Percentiles rank a stretch among this genome's conserved stretches.
Conservation (phyloP, 1,140 invertebrate genomes). For the Pseudomyrmex flavicornis region DNA sequence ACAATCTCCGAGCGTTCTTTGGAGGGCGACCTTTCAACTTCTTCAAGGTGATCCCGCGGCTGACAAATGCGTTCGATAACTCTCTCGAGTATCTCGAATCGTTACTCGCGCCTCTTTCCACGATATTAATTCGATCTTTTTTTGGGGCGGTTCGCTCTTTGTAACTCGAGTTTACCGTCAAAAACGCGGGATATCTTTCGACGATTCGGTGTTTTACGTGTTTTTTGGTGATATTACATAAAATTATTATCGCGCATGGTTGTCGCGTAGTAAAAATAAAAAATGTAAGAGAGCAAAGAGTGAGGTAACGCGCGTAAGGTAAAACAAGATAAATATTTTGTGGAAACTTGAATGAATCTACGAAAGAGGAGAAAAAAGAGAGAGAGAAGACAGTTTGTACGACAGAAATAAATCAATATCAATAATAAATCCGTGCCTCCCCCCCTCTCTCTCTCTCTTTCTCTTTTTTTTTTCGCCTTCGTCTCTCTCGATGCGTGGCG, state of each 20-base stretch:
- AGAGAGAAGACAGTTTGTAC: background rate
- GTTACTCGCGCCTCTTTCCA: no score
- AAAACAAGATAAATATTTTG: background rate
- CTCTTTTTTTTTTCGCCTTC: background rate
- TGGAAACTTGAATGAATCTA: background rate
- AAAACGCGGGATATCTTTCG: no score
- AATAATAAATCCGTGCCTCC: constrained; percentile 24
- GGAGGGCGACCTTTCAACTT: no score
- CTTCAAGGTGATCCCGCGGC: no score
- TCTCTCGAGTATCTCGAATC: no score
- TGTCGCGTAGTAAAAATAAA: background rate
- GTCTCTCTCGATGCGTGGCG: background rate
- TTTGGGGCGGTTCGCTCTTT: no score
- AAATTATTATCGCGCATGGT: no score
- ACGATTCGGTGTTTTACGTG: no score
- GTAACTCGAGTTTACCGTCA: no score
- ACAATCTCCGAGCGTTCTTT: background rate
- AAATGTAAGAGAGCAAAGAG: background rate
- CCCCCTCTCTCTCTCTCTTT: background rate
- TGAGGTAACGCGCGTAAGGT: background rate
- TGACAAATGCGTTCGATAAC: no score
- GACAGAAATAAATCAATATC: constrained; percentile 49
- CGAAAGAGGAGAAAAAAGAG: background rate
- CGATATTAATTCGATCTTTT: no score
- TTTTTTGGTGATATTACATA: no score